Base-by-base conservation (phyloP, 2,113 vertebrate genomes). In the Circaetus cinerascens region DNA sequence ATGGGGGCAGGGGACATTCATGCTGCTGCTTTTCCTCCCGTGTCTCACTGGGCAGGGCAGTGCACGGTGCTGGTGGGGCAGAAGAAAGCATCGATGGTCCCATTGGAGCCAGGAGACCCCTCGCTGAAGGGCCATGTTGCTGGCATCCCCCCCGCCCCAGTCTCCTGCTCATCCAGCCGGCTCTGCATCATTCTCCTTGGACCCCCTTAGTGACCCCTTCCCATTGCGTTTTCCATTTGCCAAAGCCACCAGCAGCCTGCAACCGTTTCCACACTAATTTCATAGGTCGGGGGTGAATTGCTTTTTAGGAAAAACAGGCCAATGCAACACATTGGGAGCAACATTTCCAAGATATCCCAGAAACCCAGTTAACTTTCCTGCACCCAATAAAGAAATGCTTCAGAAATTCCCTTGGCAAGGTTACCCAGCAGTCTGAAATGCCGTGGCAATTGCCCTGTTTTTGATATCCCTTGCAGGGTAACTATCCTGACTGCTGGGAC, bases 91-190 rank as follows among this genome's bases (percentile, higher is more conserved):
- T 13, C 4, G 4, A 6, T 18, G 51, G 53, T 55, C 22, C 29
- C 1, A 0, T 1, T 10, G 15, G 50, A 86, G 36, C 48, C 67
- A 32, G 53, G 30, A 74, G 18, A 26, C 0, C 15, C 48, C 55
- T 76, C 3, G 1, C 1, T 19, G 40, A 30, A 72, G 29, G 59
- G 23, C 10, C 29, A 5, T 2, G 0, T 11, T 69, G 48, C 19
- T 76, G 68, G 7, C 62, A 50, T 27, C 4, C 18, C 38, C 53
- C 4, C 0, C 41, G 50, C 10, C 68, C 56, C 46, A 3, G 17
- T 27, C 11, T n/a, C 32, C 76, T 83, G 63, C 50, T 43, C 15
- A n/a, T 72, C n/a, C 66, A 36, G 15, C 27, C 4, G 0, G 10
- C 23, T 55, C 38, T 3, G 1, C 62, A 20, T 27, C 27, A 1